Evolutionary conservation across 2,888 invertebrate species (phyloP), one percentile per base, ranked within the genome.

Genomic region (Lithophane socia): DNA sequence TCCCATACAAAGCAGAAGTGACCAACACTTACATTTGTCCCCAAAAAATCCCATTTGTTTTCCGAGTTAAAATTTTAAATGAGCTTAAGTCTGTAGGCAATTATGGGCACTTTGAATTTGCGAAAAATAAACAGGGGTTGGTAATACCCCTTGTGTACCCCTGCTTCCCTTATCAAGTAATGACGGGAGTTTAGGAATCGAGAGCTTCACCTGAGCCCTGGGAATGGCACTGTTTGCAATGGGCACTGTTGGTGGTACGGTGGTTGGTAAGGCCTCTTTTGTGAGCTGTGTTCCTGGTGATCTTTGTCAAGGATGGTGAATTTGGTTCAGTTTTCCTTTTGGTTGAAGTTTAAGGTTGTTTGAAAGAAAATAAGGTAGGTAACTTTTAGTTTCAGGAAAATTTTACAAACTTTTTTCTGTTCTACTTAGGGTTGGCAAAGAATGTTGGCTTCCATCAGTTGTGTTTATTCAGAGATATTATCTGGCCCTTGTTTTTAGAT

Each of bases 131-230:
- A 94, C 93, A 94, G 92, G 93, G 93, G 94, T 94, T 80, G 84
- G 87, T 86, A 83, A 86, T 87, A 86, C 87, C 91, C 86, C 68
- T 89, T 60, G 78, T 65, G 37, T 58, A 77, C 44, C 86, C 85
- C 87, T 75, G 72, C 85, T 90, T 89, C 93, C 94, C 92, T 94
- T 91, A 92, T 94, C 94, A 94, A 91, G 90, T 93, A 94, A 94
- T 94, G 95, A 95, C 93, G 92, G 91, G 92, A 92, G 90, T 93
- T 92, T 92, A 92, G 90, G 91, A 91, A 91, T 90, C 91, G 91
- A 90, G 88, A 90, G 88, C 90, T 84, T 88, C 95, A 95, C 95
- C 95, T 95, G 95, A 92, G 93, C 85, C 92, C 88, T 84, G 87
- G 79, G 70, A 86, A 90, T 75, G 61, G 24, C 12, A 65, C 18